Conservation (phyloP, 2,888 invertebrate species). For the Plagodis pulveraria region DNA sequence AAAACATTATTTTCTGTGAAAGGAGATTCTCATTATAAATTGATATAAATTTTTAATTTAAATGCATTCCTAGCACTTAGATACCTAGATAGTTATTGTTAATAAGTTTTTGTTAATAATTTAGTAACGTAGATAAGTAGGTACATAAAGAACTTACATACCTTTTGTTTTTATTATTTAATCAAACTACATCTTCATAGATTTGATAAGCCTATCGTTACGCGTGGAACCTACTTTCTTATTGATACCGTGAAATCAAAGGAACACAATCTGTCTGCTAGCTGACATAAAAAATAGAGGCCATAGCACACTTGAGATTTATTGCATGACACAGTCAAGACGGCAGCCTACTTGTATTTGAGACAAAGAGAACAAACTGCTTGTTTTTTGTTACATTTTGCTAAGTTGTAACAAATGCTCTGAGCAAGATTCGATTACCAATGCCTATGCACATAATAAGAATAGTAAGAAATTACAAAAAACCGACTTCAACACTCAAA, state of each 20-base stretch:
- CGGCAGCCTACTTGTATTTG: slow-evolving; percentile 6
- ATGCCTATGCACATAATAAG: too few relatives aligned
- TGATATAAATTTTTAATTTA: too few relatives aligned
- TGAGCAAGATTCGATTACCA: too few relatives aligned
- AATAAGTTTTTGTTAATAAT: too few relatives aligned
- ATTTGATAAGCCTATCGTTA: slow-evolving; percentile 3
- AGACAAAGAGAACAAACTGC: slow-evolving; percentile 1
- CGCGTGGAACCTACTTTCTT: slow-evolving; percentile 9
- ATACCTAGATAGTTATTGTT: too few relatives aligned
- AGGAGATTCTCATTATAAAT: too few relatives aligned
- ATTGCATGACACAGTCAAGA: slow-evolving; percentile 10
- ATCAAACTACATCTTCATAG: not conserved
- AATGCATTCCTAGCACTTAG: too few relatives aligned
- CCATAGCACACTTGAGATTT: slow-evolving; percentile 12
- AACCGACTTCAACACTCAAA: too few relatives aligned
- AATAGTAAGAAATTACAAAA: too few relatives aligned
- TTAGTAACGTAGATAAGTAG: too few relatives aligned
- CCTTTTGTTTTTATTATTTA: not conserved
- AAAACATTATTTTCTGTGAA: too few relatives aligned
- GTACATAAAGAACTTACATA: too few relatives aligned
- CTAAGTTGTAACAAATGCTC: not conserved
- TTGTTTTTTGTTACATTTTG: not conserved
- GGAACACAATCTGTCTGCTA: slow-evolving; percentile 22
- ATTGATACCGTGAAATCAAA: slow-evolving; percentile 23
- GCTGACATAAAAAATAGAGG: slow-evolving; percentile 19